These are phyloP conservation scores for Neodiprion lecontei DNA, from an alignment of 1,140 invertebrate species.

Conservation along the genomic window DNA sequence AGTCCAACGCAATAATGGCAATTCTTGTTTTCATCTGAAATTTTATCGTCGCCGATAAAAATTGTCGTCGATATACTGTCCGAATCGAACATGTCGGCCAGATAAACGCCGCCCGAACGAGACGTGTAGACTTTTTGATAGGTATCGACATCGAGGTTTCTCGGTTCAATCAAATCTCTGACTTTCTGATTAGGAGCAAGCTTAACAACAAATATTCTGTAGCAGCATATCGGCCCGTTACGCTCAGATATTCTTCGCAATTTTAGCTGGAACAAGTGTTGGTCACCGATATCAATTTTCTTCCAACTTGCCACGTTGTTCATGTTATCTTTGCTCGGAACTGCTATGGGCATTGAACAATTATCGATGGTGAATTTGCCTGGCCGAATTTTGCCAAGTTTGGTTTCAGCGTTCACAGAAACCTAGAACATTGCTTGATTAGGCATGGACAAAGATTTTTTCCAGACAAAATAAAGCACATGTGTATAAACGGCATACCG, in stretches of 20 bases:
- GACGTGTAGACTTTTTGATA: conserved; percentile 77
- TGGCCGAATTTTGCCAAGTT: conserved; percentile 63
- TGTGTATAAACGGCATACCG: conserved; percentile 51
- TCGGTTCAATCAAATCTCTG: conserved; percentile 70
- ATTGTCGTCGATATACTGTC: conserved; percentile 66
- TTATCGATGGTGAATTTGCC: conserved; percentile 67
- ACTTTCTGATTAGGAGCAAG: conserved; percentile 70
- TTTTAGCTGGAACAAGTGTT: conserved; percentile 74
- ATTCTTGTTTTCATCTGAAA: conserved; percentile 49
- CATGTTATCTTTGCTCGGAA: conserved; percentile 71
- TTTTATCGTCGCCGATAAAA: conserved; percentile 71
- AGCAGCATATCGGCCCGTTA: conserved; percentile 88
- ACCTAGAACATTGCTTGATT: conserved; percentile 37
- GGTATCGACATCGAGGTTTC: conserved; percentile 71
- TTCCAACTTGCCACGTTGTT: conserved; percentile 72
- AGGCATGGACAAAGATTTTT: conserved; percentile 51
- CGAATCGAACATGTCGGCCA: conserved; percentile 81
- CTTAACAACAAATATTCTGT: conserved; percentile 79
- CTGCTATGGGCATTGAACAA: conserved; percentile 73
- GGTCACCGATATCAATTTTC: conserved; percentile 71
- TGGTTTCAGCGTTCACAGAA: conserved; percentile 70
- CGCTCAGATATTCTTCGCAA: conserved; percentile 80
- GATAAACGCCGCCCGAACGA: conserved; percentile 73
- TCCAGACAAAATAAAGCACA: too few species aligned
- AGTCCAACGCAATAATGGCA: conserved; percentile 64